A percentile compares a stretch with the other conserved stretches of the same genome.
Conservation (phyloP, 2,888 invertebrate genomes). For the Sthenelais limicola region DNA sequence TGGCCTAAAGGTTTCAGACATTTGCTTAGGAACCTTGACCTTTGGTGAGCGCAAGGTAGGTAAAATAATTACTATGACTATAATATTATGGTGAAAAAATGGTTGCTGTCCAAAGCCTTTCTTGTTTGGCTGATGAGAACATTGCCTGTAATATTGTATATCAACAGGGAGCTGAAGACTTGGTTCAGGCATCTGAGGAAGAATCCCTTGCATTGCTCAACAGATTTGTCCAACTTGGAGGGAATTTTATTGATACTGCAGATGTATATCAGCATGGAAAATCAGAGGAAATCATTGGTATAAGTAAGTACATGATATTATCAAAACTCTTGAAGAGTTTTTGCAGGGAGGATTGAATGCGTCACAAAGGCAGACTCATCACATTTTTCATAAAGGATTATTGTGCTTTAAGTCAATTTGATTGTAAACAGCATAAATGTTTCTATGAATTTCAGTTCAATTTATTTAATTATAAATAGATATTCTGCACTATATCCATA, state of each 20-base stretch:
- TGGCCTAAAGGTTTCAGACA: slow-evolving; percentile 48
- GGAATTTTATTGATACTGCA: slow-evolving; percentile 39
- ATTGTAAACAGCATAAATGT: not conserved
- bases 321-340: not conserved
- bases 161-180: not conserved
- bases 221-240: slow-evolving; percentile 33
- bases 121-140: too few species aligned
- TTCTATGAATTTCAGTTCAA: too few species aligned
- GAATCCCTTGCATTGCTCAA: slow-evolving; percentile 16
- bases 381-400: not conserved
- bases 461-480: too few species aligned
- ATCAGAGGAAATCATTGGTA: slow-evolving; percentile 45
- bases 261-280: slow-evolving; percentile 40
- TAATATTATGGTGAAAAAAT: too few species aligned
- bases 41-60: slow-evolving; percentile 43
- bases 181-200: slow-evolving; percentile 4
- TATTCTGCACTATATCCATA: too few species aligned
- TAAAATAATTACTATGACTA: not conserved
- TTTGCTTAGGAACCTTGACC: slow-evolving; percentile 49
- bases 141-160: too few species aligned
- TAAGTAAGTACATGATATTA: too few species aligned
- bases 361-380: not conserved
- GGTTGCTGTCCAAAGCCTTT: too few species aligned
- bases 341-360: slow-evolving; percentile 15
- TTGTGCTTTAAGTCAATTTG: not conserved